A percentile compares a stretch with the other conserved stretches of the same genome.
phyloP scores from a whole-genome alignment of 2,797 vertebrate genomes.

The Cirrhinus mrigala region DNA sequence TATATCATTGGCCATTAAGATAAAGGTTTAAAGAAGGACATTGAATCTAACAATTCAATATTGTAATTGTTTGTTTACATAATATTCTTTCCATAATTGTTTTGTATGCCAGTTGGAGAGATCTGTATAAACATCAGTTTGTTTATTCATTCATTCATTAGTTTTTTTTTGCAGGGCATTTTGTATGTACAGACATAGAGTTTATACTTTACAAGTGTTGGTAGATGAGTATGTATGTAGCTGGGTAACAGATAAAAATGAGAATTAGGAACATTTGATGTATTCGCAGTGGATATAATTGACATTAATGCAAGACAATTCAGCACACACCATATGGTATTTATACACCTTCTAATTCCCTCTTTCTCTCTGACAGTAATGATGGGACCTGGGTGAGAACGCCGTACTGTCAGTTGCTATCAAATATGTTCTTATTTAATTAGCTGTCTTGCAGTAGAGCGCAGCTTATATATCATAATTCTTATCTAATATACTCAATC shows the following conservation, averaged over 20 bases:
- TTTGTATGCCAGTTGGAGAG: neutral
- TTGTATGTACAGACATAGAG: neutral
- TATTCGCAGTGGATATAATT: constrained; percentile 46
- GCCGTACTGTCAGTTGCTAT: constrained; percentile 39
- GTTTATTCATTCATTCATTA: neutral
- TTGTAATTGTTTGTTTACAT: neutral
- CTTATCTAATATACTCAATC: constrained; percentile 47
- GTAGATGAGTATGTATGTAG: constrained; percentile 15
- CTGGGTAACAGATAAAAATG: constrained; percentile 12
- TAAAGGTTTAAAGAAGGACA: neutral
- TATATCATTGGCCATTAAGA: neutral
- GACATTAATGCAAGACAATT: constrained; percentile 53
- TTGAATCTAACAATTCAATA: neutral
- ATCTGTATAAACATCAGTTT: neutral
- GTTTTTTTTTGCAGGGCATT: neutral
- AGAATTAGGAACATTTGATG: constrained; percentile 35
- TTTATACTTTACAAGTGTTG: neutral
- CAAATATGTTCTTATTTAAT: constrained; percentile 45
- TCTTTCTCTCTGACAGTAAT: constrained; percentile 47
- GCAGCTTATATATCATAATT: constrained; percentile 47
- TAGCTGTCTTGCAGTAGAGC: constrained; percentile 44
- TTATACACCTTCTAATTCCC: constrained; percentile 57
- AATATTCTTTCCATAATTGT: neutral
- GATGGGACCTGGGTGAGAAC: constrained; percentile 44
- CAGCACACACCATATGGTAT: constrained; percentile 50